Evolutionary conservation across 2,888 invertebrate species (phyloP).

Genomic region (Orthonevra nobilis): DNA sequence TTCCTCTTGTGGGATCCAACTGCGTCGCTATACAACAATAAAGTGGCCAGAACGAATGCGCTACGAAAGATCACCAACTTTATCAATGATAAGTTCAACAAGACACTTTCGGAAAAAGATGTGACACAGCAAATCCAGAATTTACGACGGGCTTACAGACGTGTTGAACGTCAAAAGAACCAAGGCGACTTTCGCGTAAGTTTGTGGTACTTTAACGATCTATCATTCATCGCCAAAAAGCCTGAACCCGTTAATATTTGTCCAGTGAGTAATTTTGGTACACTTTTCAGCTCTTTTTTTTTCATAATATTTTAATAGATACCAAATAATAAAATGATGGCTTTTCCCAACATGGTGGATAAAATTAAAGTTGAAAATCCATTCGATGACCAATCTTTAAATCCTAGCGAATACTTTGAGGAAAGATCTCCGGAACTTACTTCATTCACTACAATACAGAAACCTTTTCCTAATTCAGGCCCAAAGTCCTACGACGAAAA

Average conservation of each 20-base stretch:
- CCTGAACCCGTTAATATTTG: slow-evolving; percentile 9
- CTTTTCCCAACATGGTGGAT: too few relatives aligned
- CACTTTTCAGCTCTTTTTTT: neutral
- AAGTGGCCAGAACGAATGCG: slow-evolving; percentile 30
- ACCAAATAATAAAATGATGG: too few relatives aligned
- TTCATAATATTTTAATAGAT: neutral
- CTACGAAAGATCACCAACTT: slow-evolving; percentile 24
- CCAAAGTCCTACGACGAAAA: neutral
- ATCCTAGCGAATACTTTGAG: too few relatives aligned
- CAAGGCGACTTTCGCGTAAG: slow-evolving; percentile 19
- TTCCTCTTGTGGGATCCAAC: slow-evolving; percentile 3
- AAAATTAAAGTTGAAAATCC: too few relatives aligned
- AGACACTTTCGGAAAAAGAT: slow-evolving; percentile 33
- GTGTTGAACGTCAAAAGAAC: slow-evolving; percentile 33
- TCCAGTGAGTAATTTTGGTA: slow-evolving; percentile 8
- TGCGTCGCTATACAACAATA: slow-evolving; percentile 22
- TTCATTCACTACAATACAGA: too few relatives aligned
- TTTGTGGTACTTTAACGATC: slow-evolving; percentile 50
- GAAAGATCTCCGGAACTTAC: too few relatives aligned
- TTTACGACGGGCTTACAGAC: slow-evolving; percentile 39
- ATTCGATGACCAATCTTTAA: too few relatives aligned
- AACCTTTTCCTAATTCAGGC: too few relatives aligned
- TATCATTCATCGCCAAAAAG: slow-evolving; percentile 50
- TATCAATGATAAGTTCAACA: slow-evolving; percentile 35
- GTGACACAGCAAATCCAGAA: slow-evolving; percentile 33